A percentile compares a stretch with the other conserved stretches of the same genome.
Conservation (phyloP, 1,140 invertebrate species). For the Neodiprion fabricii region DNA sequence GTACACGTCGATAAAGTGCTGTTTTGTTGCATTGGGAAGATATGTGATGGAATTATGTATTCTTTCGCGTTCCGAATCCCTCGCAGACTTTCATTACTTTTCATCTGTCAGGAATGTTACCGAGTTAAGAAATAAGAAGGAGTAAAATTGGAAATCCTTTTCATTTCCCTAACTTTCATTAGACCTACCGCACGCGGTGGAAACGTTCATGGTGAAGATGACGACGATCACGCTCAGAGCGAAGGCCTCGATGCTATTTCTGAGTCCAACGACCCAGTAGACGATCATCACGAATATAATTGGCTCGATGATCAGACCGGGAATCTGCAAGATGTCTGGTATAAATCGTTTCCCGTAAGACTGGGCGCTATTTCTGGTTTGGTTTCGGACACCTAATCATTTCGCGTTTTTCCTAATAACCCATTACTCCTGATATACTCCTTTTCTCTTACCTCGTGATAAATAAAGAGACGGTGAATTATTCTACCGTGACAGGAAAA, state of each 20-base stretch:
- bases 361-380: no score
- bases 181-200: conserved; percentile 78
- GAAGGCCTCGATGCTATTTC: conserved; percentile 71
- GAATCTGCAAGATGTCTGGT: conserved; percentile 66
- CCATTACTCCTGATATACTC: conserved; percentile 3
- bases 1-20: background rate
- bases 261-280: conserved; percentile 80
- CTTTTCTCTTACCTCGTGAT: background rate
- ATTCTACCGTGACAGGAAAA: background rate
- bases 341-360: background rate
- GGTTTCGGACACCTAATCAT: conserved; percentile 13
- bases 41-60: background rate
- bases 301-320: conserved; percentile 79
- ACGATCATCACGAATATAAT: conserved; percentile 76
- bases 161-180: no score
- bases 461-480: no score
- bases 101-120: no score
- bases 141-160: no score
- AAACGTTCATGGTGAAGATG: conserved; percentile 81
- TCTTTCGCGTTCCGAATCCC: background rate
- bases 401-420: conserved; percentile 15
- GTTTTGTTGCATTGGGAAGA: no score
- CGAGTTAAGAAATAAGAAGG: no score
- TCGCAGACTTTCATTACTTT: background rate
- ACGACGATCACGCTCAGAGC: conserved; percentile 70